A percentile compares a stretch with the other conserved stretches of the same genome.
Evolutionary conservation across 2,888 invertebrate species (phyloP).

Genomic region (Acleris holmiana): DNA sequence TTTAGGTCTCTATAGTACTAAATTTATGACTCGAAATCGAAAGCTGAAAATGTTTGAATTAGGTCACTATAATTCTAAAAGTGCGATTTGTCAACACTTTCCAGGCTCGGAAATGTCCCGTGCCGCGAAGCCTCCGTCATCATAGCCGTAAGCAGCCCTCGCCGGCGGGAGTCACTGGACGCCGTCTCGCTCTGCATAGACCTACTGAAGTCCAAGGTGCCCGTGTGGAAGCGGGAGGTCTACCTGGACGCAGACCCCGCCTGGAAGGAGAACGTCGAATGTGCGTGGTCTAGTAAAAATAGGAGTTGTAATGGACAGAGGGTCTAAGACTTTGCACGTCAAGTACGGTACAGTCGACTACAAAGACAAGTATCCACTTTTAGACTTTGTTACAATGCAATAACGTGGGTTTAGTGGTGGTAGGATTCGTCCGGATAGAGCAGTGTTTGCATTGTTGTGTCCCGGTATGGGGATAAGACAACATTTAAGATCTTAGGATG

Average conservation of each 20-base stretch:
- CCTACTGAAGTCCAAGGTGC: constrained; percentile 92
- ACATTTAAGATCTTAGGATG: too few species aligned
- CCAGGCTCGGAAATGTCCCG: constrained; percentile 91
- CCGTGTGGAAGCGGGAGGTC: constrained; percentile 98
- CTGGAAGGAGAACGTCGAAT: constrained; percentile 94
- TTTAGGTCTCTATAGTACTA: too few species aligned
- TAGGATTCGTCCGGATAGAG: too few species aligned
- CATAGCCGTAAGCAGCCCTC: constrained; percentile 95
- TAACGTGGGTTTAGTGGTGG: too few species aligned
- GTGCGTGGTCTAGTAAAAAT: constrained; percentile 88
- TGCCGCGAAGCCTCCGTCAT: constrained; percentile 94
- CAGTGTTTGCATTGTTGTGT: too few species aligned
- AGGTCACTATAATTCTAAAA: too few species aligned
- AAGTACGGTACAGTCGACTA: background rate
- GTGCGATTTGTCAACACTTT: too few species aligned
- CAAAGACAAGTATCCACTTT: too few species aligned
- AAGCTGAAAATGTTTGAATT: too few species aligned
- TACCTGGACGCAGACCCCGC: constrained; percentile 86
- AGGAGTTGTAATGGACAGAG: constrained; percentile 49
- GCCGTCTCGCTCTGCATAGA: constrained; percentile 94
- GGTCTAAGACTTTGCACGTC: constrained; percentile 38
- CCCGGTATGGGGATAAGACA: too few species aligned
- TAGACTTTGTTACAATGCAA: too few species aligned
- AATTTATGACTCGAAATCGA: too few species aligned
- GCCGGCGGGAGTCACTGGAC: constrained; percentile 91